Conservation (phyloP, 2,888 invertebrate genomes). For the Hypsopygia costalis region DNA sequence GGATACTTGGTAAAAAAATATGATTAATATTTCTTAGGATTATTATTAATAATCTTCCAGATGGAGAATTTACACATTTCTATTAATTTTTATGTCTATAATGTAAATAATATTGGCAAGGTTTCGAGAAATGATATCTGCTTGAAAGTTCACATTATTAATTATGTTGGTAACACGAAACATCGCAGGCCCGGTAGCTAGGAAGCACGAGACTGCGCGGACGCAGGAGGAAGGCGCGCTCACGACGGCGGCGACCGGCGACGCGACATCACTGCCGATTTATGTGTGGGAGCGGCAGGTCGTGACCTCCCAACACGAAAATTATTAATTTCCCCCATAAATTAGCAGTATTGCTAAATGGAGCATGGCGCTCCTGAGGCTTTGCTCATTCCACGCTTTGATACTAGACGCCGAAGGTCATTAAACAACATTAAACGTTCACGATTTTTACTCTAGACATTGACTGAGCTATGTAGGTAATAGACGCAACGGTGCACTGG, state of each 20-base stretch:
- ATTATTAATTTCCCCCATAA: conserved; percentile 55
- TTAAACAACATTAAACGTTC: not conserved
- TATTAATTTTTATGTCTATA: no score
- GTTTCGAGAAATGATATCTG: conserved; percentile 18
- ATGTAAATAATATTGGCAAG: not conserved
- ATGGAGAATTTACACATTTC: no score
- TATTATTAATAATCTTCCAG: no score
- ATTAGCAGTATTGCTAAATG: conserved; percentile 18
- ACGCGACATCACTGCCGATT: conserved; percentile 58
- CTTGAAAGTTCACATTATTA: conserved; percentile 41
- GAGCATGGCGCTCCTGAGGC: conserved; percentile 10
- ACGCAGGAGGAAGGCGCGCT: conserved; percentile 27
- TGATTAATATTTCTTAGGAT: no score
- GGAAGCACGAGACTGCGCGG: conserved; percentile 21
- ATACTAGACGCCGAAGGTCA: conserved; percentile 1
- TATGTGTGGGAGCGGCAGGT: conserved; percentile 66
- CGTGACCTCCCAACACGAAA: conserved; percentile 55
- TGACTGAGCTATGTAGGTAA: not conserved
- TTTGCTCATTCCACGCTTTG: conserved; percentile 6
- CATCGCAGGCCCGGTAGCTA: conserved; percentile 36
- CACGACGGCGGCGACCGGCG: conserved; percentile 41
- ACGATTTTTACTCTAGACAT: not conserved
- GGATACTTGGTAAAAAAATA: no score
- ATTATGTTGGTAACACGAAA: conserved; percentile 41
- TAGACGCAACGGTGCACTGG: conserved; percentile 15